Base-by-base conservation (phyloP, 2,113 vertebrate species). In the Ibidorhyncha struthersii region DNA sequence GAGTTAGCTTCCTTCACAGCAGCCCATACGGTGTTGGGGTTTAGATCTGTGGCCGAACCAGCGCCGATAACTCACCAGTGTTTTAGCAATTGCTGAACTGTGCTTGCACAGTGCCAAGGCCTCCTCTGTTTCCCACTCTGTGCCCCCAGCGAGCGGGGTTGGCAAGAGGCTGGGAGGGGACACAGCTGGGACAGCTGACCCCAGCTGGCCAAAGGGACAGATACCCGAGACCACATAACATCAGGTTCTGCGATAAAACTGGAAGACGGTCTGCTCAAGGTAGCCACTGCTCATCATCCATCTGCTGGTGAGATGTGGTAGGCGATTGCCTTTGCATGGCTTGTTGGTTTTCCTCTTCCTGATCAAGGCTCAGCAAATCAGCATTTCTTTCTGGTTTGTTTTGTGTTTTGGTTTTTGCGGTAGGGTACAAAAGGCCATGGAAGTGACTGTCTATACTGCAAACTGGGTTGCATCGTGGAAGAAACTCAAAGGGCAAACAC, bases 61-160 rank as follows among this genome's bases (percentile, higher is more conserved):
- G 12, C 1, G 0, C 1, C n/a, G 19, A 7, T 20, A 62, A 65
- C 10, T 18, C 52, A 38, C 7, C 36, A 14, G 5, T 12, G 16
- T 29, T 80, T 59, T 36, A 11, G 62, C 2, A 1, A n/a, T 7
- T 12, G 23, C 29, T 43, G 27, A 93, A 45, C 18, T 40, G 40
- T 4, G 23, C 15, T 61, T 9, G 21, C 2, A 52, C 9, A 52
- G 25, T 25, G 41, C 7, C 52, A 80, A 50, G 12, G 22, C 12
- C 6, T 2, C 27, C 17, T 56, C 53, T 13, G 10, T 30, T 30
- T 20, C 62, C 41, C 43, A 56, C 14, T 78, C 58, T 22, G 22
- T 2, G 23, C 11, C 22, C 8, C 32, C 40, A 80, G 34, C 1
- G 2, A 85, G 12, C 6, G 8, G 8, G 9, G 8, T n/a, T 32